Percentiles rank a stretch among this genome's conserved stretches.
Evolutionary conservation across 2,797 vertebrate species (phyloP).

Genomic region (Pipistrellus pipistrellus): DNA sequence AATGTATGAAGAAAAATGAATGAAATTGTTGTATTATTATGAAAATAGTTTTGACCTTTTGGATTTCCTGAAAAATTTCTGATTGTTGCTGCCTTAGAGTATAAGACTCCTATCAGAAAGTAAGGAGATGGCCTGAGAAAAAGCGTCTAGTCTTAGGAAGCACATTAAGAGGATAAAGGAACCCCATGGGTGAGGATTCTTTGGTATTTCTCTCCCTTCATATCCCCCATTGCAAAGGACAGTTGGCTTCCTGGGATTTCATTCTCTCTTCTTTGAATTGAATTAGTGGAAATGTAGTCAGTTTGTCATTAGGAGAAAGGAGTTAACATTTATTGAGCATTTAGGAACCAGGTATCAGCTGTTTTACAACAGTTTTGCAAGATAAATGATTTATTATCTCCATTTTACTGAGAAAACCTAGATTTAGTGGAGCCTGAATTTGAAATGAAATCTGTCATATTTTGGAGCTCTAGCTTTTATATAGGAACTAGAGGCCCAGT

Average conservation of each 20-base stretch:
- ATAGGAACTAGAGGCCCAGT: too few species aligned
- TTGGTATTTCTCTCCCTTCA: background rate
- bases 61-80: slow-evolving; percentile 2
- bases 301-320: slow-evolving; percentile 31
- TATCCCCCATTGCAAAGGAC: background rate
- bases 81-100: slow-evolving; percentile 2
- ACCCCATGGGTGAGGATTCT: background rate
- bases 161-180: background rate
- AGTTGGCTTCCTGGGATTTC: background rate
- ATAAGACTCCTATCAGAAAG: background rate
- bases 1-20: background rate
- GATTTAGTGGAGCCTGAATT: slow-evolving; percentile 44
- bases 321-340: slow-evolving; percentile 9
- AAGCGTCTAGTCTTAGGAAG: background rate
- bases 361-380: background rate
- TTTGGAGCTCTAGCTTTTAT: slow-evolving; percentile 37
- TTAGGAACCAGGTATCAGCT: background rate
- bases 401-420: slow-evolving; percentile 65
- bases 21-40: slow-evolving; percentile 16
- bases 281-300: slow-evolving; percentile 33
- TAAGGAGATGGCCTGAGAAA: slow-evolving; percentile 38
- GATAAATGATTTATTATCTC: slow-evolving; percentile 43
- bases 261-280: slow-evolving; percentile 19
- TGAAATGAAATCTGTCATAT: slow-evolving; percentile 54
- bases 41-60: slow-evolving; percentile 44